Evolutionary conservation across 2,888 invertebrate genomes (phyloP).

Genomic region (Lepidonotus clava): DNA sequence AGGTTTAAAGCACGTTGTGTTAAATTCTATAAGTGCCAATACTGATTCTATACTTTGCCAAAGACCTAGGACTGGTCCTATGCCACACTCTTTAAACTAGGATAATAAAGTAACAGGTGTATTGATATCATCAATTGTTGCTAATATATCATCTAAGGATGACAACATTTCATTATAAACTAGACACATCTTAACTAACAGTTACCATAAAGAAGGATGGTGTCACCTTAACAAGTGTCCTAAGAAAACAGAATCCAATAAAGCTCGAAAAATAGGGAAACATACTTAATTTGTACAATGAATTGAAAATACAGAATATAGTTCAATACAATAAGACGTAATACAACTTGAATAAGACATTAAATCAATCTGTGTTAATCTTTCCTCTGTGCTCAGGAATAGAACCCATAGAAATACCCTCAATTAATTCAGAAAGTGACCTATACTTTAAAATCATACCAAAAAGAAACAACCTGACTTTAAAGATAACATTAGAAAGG

Average conservation of each 20-base stretch:
- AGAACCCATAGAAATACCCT: background rate
- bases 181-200: background rate
- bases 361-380: background rate
- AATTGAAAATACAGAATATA: background rate
- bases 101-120: background rate
- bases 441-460: background rate
- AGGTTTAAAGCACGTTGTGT: constrained; percentile 4
- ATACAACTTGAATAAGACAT: background rate
- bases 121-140: background rate
- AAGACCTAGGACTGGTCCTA: background rate
- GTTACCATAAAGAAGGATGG: background rate
- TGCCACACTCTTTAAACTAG: background rate
- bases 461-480: background rate
- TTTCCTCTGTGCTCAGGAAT: background rate
- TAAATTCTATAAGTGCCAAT: constrained; percentile 1
- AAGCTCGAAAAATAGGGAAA: no score
- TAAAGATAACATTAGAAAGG: background rate
- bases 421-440: background rate
- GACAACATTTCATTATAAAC: background rate
- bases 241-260: background rate
- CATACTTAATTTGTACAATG: no score
- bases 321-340: background rate
- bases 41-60: background rate
- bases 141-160: background rate
- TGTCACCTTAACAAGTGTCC: background rate